Evolutionary conservation across 2,797 vertebrate genomes (phyloP), one percentile per base, ranked within the genome.

Genomic region (Danio kyathit): DNA sequence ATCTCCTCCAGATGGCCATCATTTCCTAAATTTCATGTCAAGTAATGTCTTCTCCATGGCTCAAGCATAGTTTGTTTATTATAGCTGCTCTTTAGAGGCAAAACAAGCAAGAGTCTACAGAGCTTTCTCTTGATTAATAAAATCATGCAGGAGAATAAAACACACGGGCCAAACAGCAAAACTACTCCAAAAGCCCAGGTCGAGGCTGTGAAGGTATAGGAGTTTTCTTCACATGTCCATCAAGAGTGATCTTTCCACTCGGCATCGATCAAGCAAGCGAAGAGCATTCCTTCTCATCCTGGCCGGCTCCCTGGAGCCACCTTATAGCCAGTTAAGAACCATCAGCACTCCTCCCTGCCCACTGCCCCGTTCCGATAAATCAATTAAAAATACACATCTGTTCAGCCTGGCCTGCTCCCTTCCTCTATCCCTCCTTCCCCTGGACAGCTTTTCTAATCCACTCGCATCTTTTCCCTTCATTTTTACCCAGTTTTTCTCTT

Each of bases 291-390:
- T 90, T 43, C 56, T 82, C 87, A 88, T 84, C 86, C 86, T 87
- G 49, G 29, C 56, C 44, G n/a, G 70, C 90, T 95, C 93, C 87
- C 89, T 79, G 70, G 88, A 89, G 89, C 91, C 84, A 71, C 76
- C 84, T 95, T 94, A 89, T 74, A 86, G 61, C 89, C 87, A 90
- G 90, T 93, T 91, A 93, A 90, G 14, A 70, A 92, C 91, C 87
- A 94, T 94, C 90, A 93, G 80, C 67, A 79, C 91, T 92, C 91
- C 90, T 88, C 84, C 87, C 82, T 46, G 41, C 74, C 82, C 81
- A 65, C 80, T 86, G 76, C 83, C 83, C 61, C 83, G 72, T 69
- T 71, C 90, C 85, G 85, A 92, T 94, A 93, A 91, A 94, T 94
- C 89, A 86, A 82, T 95, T 92, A 83, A 90, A 91, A 93, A 90